A percentile compares a stretch with the other conserved stretches of the same genome.
Evolutionary conservation across 2,113 vertebrate genomes (phyloP).

Genomic region (Mustela nigripes): DNA sequence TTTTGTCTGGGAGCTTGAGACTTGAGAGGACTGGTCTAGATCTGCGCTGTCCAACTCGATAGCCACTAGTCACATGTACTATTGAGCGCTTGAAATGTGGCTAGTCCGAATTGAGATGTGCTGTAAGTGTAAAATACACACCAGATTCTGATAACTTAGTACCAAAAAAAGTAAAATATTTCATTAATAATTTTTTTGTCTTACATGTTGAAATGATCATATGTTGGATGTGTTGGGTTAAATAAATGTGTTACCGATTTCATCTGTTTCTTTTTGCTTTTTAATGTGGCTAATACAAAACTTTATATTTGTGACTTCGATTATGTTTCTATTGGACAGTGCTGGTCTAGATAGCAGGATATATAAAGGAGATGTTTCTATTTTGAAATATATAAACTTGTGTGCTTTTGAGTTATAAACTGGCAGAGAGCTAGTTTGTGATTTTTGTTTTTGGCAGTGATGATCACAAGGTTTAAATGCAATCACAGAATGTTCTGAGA

Average conservation of each 20-base stretch:
- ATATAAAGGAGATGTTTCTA: slow-evolving; percentile 15
- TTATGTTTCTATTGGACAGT: slow-evolving; percentile 57
- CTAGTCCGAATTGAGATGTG: slow-evolving; percentile 40
- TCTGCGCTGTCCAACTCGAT: slow-evolving; percentile 30
- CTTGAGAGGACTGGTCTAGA: slow-evolving; percentile 61
- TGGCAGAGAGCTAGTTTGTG: slow-evolving; percentile 20
- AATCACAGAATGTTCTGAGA: slow-evolving; percentile 66
- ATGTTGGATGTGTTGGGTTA: slow-evolving; percentile 53
- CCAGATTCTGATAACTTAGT: not conserved
- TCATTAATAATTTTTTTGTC: slow-evolving; percentile 31
- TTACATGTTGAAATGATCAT: slow-evolving; percentile 61
- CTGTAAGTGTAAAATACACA: slow-evolving; percentile 57
- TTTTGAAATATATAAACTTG: slow-evolving; percentile 61
- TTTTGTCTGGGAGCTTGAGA: slow-evolving; percentile 73
- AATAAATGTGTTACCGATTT: slow-evolving; percentile 48
- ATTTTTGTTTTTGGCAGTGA: slow-evolving; percentile 65
- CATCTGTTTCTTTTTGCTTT: slow-evolving; percentile 54
- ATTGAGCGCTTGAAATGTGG: slow-evolving; percentile 50
- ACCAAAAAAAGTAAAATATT: slow-evolving; percentile 39
- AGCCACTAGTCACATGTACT: slow-evolving; percentile 38
- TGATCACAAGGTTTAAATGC: slow-evolving; percentile 44
- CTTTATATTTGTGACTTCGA: slow-evolving; percentile 32
- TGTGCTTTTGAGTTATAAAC: slow-evolving; percentile 35
- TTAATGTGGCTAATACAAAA: slow-evolving; percentile 59
- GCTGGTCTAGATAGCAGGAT: slow-evolving; percentile 54